phyloP scores from a whole-genome alignment of 2,888 invertebrate genomes.

The Petrolisthes cinctipes region DNA sequence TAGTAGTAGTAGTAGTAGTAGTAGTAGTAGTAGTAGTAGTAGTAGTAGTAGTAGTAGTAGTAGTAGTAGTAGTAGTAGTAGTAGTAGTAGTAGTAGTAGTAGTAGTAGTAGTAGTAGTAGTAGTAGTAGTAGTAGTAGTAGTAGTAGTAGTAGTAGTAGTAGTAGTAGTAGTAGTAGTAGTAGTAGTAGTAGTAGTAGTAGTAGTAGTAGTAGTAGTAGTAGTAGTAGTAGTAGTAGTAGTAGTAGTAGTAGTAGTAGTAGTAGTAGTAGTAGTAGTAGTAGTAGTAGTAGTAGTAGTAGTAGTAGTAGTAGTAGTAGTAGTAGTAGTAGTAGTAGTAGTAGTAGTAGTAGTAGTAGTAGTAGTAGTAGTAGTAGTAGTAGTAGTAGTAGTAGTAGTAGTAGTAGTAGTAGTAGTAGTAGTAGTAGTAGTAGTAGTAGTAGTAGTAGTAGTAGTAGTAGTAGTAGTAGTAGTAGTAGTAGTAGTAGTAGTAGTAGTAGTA shows the following conservation, averaged over 20 bases:
- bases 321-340: too few species aligned
- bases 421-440: too few species aligned
- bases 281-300: constrained; percentile 24
- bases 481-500: too few species aligned
- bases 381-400: too few species aligned
- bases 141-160: constrained; percentile 24
- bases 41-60: constrained; percentile 24
- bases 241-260: constrained; percentile 27
- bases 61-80: constrained; percentile 17
- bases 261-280: constrained; percentile 31
- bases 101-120: constrained; percentile 31
- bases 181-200: constrained; percentile 31
- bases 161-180: constrained; percentile 31
- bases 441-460: too few species aligned
- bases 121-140: constrained; percentile 23
- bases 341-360: too few species aligned
- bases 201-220: constrained; percentile 29
- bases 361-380: too few species aligned
- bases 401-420: too few species aligned
- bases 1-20: constrained; percentile 24
- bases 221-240: constrained; percentile 6
- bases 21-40: constrained; percentile 30
- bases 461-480: too few species aligned
- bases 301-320: constrained; percentile 26
- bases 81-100: constrained; percentile 27